A percentile compares a stretch with the other conserved stretches of the same genome.
phyloP scores from a whole-genome alignment of 2,797 vertebrate species.

The Esox masquinongy region DNA sequence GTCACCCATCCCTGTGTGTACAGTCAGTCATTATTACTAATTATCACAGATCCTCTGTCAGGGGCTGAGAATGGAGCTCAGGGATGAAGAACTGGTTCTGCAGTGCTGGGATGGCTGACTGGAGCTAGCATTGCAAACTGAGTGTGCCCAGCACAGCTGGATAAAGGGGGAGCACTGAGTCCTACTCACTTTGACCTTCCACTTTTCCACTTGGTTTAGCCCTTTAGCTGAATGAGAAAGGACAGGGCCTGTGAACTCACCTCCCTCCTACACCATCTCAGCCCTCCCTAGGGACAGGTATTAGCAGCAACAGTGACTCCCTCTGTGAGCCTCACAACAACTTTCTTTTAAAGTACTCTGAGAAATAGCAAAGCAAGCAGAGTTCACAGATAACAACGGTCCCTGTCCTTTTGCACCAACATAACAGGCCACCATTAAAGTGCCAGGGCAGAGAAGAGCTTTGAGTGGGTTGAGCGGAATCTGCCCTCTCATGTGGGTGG shows the following conservation, averaged over 20 bases:
- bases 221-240: conserved; percentile 42
- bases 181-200: conserved; percentile 48
- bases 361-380: neutral
- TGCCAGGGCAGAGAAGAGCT: too few species aligned
- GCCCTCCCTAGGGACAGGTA: conserved; percentile 25
- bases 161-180: conserved; percentile 35
- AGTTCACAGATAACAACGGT: neutral
- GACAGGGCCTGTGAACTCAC: conserved; percentile 29
- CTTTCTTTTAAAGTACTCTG: neutral
- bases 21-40: conserved; percentile 29
- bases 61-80: neutral
- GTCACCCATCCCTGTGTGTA: conserved; percentile 18
- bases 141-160: conserved; percentile 34
- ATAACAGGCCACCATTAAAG: conserved; percentile 30
- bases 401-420: neutral
- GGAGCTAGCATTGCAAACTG: conserved; percentile 40
- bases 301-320: conserved; percentile 1
- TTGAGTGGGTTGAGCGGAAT: too few species aligned
- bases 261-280: conserved; percentile 23
- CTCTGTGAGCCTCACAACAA: neutral
- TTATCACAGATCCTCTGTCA: conserved; percentile 40
- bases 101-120: conserved; percentile 21
- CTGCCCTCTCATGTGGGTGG: too few species aligned
- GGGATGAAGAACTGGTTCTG: conserved; percentile 27
- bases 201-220: conserved; percentile 59